Conservation (phyloP, 2,888 invertebrate genomes). For the Leptinotarsa haldemani region DNA sequence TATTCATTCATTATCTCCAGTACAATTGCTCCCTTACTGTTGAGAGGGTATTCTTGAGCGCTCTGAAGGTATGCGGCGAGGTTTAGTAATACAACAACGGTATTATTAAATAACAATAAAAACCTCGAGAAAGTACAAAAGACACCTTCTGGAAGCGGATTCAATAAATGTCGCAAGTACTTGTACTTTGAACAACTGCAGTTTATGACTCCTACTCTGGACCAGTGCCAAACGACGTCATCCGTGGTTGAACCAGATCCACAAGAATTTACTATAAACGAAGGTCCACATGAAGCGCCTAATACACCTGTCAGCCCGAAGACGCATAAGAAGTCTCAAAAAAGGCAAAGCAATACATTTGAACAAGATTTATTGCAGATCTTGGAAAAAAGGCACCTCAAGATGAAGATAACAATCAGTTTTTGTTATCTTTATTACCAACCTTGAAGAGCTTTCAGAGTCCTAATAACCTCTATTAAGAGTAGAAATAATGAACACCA, state of each 20-base stretch:
- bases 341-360: not conserved
- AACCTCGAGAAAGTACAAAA: no score
- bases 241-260: not conserved
- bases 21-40: no score
- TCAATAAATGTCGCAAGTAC: not conserved
- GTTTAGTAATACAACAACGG: no score
- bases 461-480: not conserved
- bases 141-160: not conserved
- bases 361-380: not conserved
- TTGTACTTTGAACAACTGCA: not conserved
- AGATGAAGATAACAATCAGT: not conserved
- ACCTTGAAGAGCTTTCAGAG: not conserved
- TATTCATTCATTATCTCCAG: no score
- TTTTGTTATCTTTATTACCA: conserved; percentile 5
- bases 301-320: not conserved
- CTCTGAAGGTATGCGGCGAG: no score
- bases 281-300: no score
- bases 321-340: not conserved
- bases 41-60: no score
- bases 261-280: no score
- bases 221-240: not conserved
- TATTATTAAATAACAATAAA: no score
- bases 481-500: not conserved
- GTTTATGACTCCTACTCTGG: not conserved
- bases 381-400: not conserved